A percentile compares a stretch with the other conserved stretches of the same genome.
These are phyloP conservation scores for Ophioninae sp. DNA, from an alignment of 2,888 invertebrate genomes.

Conservation along the genomic window DNA sequence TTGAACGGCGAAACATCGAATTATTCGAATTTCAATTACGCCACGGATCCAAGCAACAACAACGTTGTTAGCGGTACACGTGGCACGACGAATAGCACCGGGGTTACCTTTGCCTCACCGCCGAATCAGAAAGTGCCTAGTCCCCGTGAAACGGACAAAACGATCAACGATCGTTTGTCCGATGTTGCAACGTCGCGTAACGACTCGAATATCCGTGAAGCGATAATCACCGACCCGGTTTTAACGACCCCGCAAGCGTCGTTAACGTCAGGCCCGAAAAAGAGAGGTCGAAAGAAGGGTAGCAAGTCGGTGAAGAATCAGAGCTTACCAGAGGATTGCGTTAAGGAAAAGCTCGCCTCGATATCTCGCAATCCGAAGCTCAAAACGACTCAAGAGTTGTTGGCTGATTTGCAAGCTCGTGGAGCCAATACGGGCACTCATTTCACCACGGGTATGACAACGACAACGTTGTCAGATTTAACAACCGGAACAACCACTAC, in stretches of 20 bases:
- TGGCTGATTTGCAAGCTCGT: slow-evolving; percentile 88
- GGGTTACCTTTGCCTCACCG: slow-evolving; percentile 66
- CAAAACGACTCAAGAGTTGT: slow-evolving; percentile 90
- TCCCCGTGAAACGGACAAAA: slow-evolving; percentile 75
- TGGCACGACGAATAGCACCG: slow-evolving; percentile 62
- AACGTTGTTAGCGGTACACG: slow-evolving; percentile 25
- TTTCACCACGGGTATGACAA: slow-evolving; percentile 69
- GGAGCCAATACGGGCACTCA: slow-evolving; percentile 79
- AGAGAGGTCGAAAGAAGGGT: slow-evolving; percentile 84
- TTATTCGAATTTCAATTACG: slow-evolving; percentile 62
- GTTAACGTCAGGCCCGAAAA: slow-evolving; percentile 82
- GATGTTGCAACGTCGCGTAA: slow-evolving; percentile 18
- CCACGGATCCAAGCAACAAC: slow-evolving; percentile 47
- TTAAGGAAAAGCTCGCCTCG: slow-evolving; percentile 84
- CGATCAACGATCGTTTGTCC: slow-evolving; percentile 67
- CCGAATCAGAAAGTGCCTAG: slow-evolving; percentile 83
- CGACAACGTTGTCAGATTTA: slow-evolving; percentile 59
- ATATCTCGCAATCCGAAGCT: slow-evolving; percentile 85
- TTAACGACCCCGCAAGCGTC: slow-evolving; percentile 68
- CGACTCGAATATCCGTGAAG: slow-evolving; percentile 26
- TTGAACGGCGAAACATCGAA: slow-evolving; percentile 81
- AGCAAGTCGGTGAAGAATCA: slow-evolving; percentile 83
- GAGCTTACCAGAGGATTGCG: slow-evolving; percentile 81
- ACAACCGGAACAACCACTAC: slow-evolving; percentile 63
- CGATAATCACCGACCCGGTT: slow-evolving; percentile 27